Conservation (phyloP, 2,113 vertebrate genomes). For the Hippocampus guttulatus region DNA sequence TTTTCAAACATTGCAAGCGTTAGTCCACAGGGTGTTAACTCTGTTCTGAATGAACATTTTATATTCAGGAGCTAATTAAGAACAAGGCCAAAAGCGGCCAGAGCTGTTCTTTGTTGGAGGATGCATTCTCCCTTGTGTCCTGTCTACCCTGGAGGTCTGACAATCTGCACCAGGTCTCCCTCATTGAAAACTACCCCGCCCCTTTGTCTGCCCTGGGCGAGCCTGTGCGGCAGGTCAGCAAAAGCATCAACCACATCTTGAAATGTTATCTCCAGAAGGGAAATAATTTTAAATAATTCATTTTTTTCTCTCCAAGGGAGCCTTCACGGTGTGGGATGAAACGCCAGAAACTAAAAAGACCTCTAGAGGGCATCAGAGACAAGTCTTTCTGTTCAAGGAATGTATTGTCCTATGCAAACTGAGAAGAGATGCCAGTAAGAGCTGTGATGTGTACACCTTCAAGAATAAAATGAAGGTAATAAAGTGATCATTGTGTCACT, state of each 20-base stretch:
- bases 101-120: constrained; percentile 86
- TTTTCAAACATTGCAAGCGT: background rate
- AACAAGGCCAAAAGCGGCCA: constrained; percentile 89
- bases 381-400: constrained; percentile 92
- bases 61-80: constrained; percentile 84
- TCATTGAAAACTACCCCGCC: constrained; percentile 95
- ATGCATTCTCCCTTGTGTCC: constrained; percentile 87
- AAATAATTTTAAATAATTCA: background rate
- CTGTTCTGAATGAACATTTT: background rate
- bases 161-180: constrained; percentile 86
- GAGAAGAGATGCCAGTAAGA: constrained; percentile 79
- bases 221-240: constrained; percentile 85
- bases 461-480: constrained; percentile 97
- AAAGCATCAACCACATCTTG: background rate
- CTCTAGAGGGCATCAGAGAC: constrained; percentile 91
- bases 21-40: background rate
- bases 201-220: constrained; percentile 88
- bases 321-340: constrained; percentile 94
- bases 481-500: background rate
- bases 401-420: constrained; percentile 91
- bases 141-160: constrained; percentile 85
- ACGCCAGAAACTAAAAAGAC: constrained; percentile 82
- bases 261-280: background rate
- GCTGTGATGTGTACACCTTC: constrained; percentile 84
- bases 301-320: constrained; percentile 69